phyloP scores from a whole-genome alignment of 2,888 invertebrate genomes.

The Parnassius apollo region DNA sequence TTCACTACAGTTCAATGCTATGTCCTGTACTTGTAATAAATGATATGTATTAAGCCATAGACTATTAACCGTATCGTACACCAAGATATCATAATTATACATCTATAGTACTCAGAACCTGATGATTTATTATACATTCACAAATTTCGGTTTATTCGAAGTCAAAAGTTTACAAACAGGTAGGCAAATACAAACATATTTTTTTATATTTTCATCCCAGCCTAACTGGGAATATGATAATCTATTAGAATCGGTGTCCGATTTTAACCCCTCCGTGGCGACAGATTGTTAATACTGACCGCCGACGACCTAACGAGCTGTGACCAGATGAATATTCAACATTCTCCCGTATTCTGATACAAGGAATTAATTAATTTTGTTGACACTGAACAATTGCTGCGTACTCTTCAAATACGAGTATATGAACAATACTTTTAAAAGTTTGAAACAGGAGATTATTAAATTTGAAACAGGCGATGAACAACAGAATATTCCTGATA shows the following conservation, averaged over 20 bases:
- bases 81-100: too few species aligned
- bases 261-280: conserved; percentile 42
- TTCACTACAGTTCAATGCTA: too few species aligned
- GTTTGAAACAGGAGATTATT: not conserved
- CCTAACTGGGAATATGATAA: conserved; percentile 14
- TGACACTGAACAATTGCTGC: conserved; percentile 41
- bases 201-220: not conserved
- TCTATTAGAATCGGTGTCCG: conserved; percentile 27
- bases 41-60: too few species aligned
- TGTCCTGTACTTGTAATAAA: too few species aligned
- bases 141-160: too few species aligned
- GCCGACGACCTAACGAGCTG: conserved; percentile 73
- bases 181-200: not conserved
- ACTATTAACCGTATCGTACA: too few species aligned
- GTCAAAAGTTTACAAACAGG: not conserved
- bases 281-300: conserved; percentile 70
- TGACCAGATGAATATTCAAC: conserved; percentile 75
- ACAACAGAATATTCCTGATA: too few species aligned
- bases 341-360: conserved; percentile 38
- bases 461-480: not conserved
- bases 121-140: too few species aligned
- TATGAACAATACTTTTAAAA: not conserved
- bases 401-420: not conserved
- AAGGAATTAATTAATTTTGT: conserved; percentile 65
- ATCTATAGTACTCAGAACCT: too few species aligned